Evolutionary conservation across 2,797 vertebrate genomes (phyloP), one percentile per base, ranked within the genome.

Genomic region (Tapera naevia): DNA sequence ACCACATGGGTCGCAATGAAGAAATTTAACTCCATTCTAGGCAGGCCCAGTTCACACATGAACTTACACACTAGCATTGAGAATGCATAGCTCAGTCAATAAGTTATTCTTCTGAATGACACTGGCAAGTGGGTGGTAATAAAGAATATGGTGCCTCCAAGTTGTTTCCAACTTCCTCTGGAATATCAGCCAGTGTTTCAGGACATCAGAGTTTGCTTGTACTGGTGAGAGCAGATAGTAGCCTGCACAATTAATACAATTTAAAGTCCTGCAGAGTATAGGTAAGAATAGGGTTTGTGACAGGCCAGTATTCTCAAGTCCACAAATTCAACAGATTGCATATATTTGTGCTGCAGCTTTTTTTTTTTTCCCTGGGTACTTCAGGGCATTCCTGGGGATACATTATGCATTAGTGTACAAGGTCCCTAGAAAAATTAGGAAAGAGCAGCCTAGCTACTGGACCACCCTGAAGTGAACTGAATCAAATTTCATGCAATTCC

Each of bases 1-100:
- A 62, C 15, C 22, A 17, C 9, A 57, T 0, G 3, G 5, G 7
- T 17, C 79, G 11, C 0, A 1, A 17, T 79, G 32, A 71, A 65
- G 53, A 48, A 67, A 80, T 21, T 78, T 87, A 72, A 23, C 17
- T 73, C 60, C 14, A 11, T 67, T 22, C 9, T 37, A 73, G 24
- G 2, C 17, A 43, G 33, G 43, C 9, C 5, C 17, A 51, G 28
- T 28, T 32, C 25, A 32, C 3, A 32, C 5, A 25, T n/a, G 37
- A 72, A n/a, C 7, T 66, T 71, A n/a, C 9, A 24, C 14, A 11
- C 13, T 62, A 60, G 8, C 67, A 14, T 13, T 35, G 39, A 43
- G 25, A 62, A 81, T 72, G 57, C 12, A 30, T 11, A 67, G 23
- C 19, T 51, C n/a, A 37, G 54, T 37, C 35, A 41, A 10, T 67